Evolutionary conservation across 2,113 vertebrate species (phyloP).

Genomic region (Dipodomys stephensi): DNA sequence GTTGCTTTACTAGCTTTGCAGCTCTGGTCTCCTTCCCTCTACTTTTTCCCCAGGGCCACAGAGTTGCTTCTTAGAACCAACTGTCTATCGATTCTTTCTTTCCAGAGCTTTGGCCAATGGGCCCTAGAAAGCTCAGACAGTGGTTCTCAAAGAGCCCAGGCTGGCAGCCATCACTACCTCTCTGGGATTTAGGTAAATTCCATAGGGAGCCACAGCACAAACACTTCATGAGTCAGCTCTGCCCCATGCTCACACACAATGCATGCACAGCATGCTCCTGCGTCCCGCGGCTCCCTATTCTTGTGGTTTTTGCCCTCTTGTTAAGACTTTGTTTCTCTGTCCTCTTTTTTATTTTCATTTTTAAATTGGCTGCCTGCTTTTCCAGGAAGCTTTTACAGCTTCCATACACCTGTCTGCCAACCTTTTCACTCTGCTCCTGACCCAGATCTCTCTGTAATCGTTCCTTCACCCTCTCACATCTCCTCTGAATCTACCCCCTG

Average conservation of each 20-base stretch:
- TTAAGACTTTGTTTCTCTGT: background rate
- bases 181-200: constrained; percentile 63
- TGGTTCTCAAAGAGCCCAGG: constrained; percentile 31
- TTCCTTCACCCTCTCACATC: background rate
- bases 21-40: background rate
- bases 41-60: background rate
- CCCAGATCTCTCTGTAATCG: too few relatives aligned
- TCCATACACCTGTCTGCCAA: background rate
- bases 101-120: constrained; percentile 64
- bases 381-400: background rate
- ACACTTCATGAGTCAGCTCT: constrained; percentile 33
- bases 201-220: background rate
- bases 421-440: background rate
- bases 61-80: constrained; percentile 64
- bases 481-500: background rate
- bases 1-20: background rate
- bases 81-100: constrained; percentile 41
- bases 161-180: constrained; percentile 24
- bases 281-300: background rate
- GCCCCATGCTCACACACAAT: too few relatives aligned
- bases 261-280: too few relatives aligned
- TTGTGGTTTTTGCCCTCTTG: background rate
- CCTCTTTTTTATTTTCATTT: background rate
- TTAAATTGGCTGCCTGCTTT: background rate
- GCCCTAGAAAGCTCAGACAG: constrained; percentile 1